Conservation (phyloP, 1,140 invertebrate species). For the Drosophila sturtevanti region DNA sequence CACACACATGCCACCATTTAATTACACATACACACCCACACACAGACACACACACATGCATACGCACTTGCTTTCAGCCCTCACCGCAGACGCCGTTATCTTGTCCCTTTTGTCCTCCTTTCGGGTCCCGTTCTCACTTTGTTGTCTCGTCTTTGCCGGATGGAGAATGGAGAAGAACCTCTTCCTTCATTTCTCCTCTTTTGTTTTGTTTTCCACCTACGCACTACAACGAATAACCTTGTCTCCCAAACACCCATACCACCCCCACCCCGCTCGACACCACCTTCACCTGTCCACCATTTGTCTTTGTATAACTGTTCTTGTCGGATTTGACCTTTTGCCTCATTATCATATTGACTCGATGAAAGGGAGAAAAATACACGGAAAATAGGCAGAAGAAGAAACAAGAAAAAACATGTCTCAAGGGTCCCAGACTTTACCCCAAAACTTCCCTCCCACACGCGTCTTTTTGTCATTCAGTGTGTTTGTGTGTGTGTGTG, state of each 20-base stretch:
- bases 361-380: conserved; percentile 67
- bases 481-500: conserved; percentile 13
- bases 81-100: conserved; percentile 27
- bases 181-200: neutral
- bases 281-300: conserved; percentile 33
- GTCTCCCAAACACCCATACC: conserved; percentile 3
- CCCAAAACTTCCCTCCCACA: conserved; percentile 12
- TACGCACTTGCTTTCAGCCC: conserved; percentile 21
- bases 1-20: too few species aligned
- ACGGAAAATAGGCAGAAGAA: conserved; percentile 31
- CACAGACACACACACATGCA: conserved; percentile 18
- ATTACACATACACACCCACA: conserved; percentile 35
- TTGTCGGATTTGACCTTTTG: conserved; percentile 65
- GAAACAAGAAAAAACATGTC: conserved; percentile 44
- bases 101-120: conserved; percentile 29
- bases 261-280: neutral
- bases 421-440: conserved; percentile 32
- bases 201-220: conserved; percentile 47
- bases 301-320: conserved; percentile 23
- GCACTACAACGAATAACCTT: conserved; percentile 32
- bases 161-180: neutral
- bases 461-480: conserved; percentile 19
- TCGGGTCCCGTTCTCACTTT: conserved; percentile 17
- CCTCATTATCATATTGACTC: conserved; percentile 64
- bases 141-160: neutral